phyloP scores from a whole-genome alignment of 2,797 vertebrate genomes.

The Bucorvus abyssinicus region DNA sequence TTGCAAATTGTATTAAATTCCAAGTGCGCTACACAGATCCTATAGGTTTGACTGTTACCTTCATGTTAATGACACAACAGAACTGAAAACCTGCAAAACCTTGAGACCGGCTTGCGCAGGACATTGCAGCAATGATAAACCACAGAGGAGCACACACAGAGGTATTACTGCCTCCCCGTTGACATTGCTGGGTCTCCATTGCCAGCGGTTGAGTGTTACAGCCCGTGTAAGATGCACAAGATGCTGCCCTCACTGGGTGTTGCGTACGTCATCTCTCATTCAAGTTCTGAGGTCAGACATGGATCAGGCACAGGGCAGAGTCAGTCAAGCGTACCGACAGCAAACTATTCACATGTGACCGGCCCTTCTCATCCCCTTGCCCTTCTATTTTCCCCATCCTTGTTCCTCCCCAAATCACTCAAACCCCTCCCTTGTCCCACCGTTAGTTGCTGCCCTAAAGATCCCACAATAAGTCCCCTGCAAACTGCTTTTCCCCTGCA shows the following conservation, averaged over 20 bases:
- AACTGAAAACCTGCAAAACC: not conserved
- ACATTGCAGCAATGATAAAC: not conserved
- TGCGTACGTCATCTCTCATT: no score
- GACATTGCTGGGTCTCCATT: not conserved
- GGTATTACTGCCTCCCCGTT: not conserved
- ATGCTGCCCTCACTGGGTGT: no score
- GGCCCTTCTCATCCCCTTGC: not conserved
- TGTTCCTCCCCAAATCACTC: not conserved
- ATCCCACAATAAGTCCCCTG: not conserved
- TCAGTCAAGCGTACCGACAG: no score
- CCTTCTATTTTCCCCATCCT: not conserved
- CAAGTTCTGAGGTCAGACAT: no score
- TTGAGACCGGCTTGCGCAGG: not conserved
- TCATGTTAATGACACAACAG: not conserved
- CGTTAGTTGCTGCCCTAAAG: no score
- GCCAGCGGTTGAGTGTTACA: no score
- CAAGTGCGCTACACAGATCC: not conserved
- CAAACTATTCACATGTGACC: no score
- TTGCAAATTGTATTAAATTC: not conserved
- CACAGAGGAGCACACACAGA: not conserved
- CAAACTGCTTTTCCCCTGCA: not conserved
- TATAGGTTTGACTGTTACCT: not conserved
- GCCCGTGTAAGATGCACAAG: no score
- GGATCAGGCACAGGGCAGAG: no score
- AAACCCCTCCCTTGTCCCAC: not conserved